Percentiles rank a stretch among this genome's conserved stretches.
phyloP scores from a whole-genome alignment of 2,113 vertebrate species.

The Aleadryas rufinucha region DNA sequence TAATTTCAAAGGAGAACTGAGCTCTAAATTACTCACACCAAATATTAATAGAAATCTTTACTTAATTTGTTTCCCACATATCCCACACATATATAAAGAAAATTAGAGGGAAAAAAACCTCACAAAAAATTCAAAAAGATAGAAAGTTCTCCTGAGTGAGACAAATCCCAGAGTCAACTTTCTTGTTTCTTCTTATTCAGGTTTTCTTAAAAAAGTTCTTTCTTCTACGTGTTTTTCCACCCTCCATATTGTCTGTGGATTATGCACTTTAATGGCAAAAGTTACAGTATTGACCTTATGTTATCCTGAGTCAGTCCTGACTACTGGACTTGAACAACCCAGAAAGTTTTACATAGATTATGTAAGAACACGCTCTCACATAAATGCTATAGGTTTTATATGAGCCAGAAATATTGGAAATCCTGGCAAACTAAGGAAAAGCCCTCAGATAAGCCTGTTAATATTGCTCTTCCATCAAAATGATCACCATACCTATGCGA shows the following conservation, averaged over 20 bases:
- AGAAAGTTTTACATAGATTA: background rate
- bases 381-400: background rate
- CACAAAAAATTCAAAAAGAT: background rate
- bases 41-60: background rate
- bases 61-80: background rate
- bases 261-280: background rate
- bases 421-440: background rate
- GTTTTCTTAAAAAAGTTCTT: background rate
- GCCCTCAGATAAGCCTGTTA: background rate
- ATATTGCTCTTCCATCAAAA: background rate
- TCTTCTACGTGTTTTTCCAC: background rate
- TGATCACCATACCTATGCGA: background rate
- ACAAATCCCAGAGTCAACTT: background rate
- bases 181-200: background rate
- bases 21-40: background rate
- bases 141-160: background rate
- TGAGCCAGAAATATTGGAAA: background rate
- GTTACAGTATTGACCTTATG: fast-evolving
- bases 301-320: background rate
- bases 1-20: background rate
- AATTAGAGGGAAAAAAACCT: background rate
- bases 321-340: background rate
- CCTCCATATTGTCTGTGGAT: background rate
- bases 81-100: background rate
- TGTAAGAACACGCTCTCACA: background rate